Evolutionary conservation across 2,888 invertebrate genomes (phyloP), one percentile per base, ranked within the genome.

Genomic region (Aleiodes alternator): DNA sequence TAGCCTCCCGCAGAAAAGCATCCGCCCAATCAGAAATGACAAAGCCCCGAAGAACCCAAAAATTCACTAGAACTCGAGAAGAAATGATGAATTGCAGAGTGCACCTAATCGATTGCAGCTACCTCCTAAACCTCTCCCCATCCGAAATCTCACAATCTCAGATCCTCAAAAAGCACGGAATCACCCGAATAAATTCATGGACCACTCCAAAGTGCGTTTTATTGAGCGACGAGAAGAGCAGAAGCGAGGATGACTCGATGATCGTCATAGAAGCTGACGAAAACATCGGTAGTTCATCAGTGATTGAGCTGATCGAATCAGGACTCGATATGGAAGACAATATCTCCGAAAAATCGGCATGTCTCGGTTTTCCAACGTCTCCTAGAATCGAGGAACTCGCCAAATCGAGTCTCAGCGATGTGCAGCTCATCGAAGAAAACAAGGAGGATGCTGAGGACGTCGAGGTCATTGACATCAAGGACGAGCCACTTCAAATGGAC

Each of bases 81-180:
- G 81, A 86, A 75, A 86, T 88, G 82, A 84, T 66, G 79, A 83
- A 78, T 7, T 89, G 89, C 71, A 82, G 82, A 74, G 88, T 89
- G 0, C 75, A 76, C 6, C 14, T 89, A 23, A 72, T 86, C 3
- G 89, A 89, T 53, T 83, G 86, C 69, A 87, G 85, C 72, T 81
- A 82, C 48, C 84, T 83, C 6, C 84, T 83, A 8, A 81, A 85
- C 43, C 69, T 23, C 23, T 23, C 23, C 23, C 23, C 23, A 1
- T 34, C 34, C 34, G 34, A 34, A 23, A 23, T 23, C 23, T 77
- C 82, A 11, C 80, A 83, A 9, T 79, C 80, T 8, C 76, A 80
- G 71, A 72, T 80, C 50, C 69, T 87, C 5, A 79, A 80, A 8
- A 83, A 78, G 38, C 74, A 77, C 5, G 87, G 87, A n/a, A 83